Percentiles rank a stretch among this genome's conserved stretches.
These are phyloP conservation scores for Propithecus perrieri DNA, from an alignment of 2,797 vertebrate species.

Conservation along the genomic window DNA sequence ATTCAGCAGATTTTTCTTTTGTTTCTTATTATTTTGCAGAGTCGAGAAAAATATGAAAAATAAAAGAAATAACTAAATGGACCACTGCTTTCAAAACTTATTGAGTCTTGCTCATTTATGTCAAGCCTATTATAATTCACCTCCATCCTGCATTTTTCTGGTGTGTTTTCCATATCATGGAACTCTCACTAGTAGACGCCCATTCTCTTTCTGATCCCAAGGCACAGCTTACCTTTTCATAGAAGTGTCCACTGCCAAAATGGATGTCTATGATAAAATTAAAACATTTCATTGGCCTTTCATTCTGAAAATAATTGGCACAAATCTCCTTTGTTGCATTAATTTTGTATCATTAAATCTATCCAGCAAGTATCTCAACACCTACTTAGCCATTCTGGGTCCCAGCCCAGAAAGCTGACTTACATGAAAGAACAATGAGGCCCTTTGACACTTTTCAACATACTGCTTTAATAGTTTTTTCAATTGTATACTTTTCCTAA, in stretches of 20 bases:
- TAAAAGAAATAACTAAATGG: slow-evolving; percentile 84
- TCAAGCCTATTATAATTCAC: slow-evolving; percentile 62
- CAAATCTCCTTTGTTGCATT: slow-evolving; percentile 49
- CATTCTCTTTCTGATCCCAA: slow-evolving; percentile 54
- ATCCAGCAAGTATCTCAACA: slow-evolving; percentile 73
- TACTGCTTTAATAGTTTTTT: slow-evolving; percentile 51
- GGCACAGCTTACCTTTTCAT: slow-evolving; percentile 40
- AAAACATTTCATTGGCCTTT: slow-evolving; percentile 75
- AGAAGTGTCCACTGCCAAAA: slow-evolving; percentile 63
- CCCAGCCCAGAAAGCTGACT: slow-evolving; percentile 78
- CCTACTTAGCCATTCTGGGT: slow-evolving; percentile 78
- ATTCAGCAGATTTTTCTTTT: slow-evolving; percentile 85
- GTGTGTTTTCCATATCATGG: slow-evolving; percentile 1
- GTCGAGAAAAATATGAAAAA: slow-evolving; percentile 84
- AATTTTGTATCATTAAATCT: slow-evolving; percentile 69
- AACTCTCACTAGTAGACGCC: slow-evolving; percentile 13
- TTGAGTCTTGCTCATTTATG: slow-evolving; percentile 77
- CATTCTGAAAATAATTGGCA: slow-evolving; percentile 66
- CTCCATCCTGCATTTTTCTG: slow-evolving; percentile 75
- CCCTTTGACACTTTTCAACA: slow-evolving; percentile 61
- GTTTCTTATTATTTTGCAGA: slow-evolving; percentile 84
- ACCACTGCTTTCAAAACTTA: slow-evolving; percentile 83
- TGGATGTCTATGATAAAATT: slow-evolving; percentile 71
- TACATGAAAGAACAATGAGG: slow-evolving; percentile 68
- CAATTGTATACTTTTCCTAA: slow-evolving; percentile 58